Base-by-base conservation (phyloP, 2,888 invertebrate species). In the Coleophora flavipennella region DNA sequence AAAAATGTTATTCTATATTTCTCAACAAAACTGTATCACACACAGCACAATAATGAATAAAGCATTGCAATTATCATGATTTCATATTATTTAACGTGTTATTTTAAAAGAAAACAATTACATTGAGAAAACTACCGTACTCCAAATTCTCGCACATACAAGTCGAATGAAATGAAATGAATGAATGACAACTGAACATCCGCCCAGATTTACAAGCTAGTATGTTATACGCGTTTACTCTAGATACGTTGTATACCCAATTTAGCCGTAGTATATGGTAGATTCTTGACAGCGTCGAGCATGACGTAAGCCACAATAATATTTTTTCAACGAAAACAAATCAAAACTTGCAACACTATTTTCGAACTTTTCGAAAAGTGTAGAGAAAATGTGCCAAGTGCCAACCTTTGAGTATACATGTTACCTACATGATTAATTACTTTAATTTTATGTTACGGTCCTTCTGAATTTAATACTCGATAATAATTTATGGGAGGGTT, bases 281-380 rank as follows among this genome's bases (percentile, higher is more conserved):
- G 53, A 69, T 63, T 59, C 57, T 69, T 74, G 75, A 78, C 77
- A 77, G 69, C 62, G 55, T 46, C 59, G 44, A 50, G 53, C 53
- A 70, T 79, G 79, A 79, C 78, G 79, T 77, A 66, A 78, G 50
- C 60, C 43, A 43, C 44, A 40, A 36, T 37, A 41, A 35, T 13
- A 20, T 39, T 40, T 41, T n/a, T 36, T 38, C 40, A 39, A 36
- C 20, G 20, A 20, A 20, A 20, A 20, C 6, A 20, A n/a, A n/a
- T n/a, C n/a, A n/a, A 20, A 20, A 20, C 20, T 20, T 20, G 20
- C 20, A 20, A 20, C 20, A 20, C 20, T 20, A 6, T 20, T 20
- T 20, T 20, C 20, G 6, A 20, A 20, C n/a, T n/a, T n/a, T n/a
- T n/a, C n/a, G n/a, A n/a, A n/a, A n/a, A n/a, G n/a, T n/a, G n/a